These are phyloP conservation scores for Belgica antarctica DNA, from an alignment of 2,888 invertebrate genomes.

Conservation along the genomic window DNA sequence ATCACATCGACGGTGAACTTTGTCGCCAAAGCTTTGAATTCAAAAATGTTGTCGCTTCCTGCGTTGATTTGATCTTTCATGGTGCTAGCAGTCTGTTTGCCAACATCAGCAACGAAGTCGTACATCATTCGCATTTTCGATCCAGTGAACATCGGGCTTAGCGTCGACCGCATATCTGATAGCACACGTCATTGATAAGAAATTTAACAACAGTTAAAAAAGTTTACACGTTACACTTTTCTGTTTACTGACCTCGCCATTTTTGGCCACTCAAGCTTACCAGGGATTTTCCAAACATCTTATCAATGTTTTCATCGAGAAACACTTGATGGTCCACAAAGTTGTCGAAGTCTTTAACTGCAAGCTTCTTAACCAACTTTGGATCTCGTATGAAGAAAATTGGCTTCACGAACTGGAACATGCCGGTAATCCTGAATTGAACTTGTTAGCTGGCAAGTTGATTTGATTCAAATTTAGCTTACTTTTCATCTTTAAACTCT, in stretches of 20 bases:
- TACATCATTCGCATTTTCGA: constrained; percentile 50
- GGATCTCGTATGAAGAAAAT: constrained; percentile 50
- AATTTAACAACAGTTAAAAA: too few species aligned
- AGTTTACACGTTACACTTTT: too few species aligned
- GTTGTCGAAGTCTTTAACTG: constrained; percentile 52
- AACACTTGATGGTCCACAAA: constrained; percentile 54
- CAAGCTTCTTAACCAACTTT: constrained; percentile 51
- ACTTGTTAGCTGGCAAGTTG: background rate
- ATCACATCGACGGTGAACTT: constrained; percentile 55
- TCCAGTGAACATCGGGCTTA: constrained; percentile 50
- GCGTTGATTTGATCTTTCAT: constrained; percentile 5
- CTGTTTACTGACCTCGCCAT: constrained; percentile 49
- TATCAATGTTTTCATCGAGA: constrained; percentile 54
- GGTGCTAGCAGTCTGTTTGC: constrained; percentile 45
- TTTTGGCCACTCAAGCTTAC: constrained; percentile 49
- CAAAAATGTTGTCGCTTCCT: constrained; percentile 46
- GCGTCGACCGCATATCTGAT: constrained; percentile 48
- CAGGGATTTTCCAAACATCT: constrained; percentile 52
- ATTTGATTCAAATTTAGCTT: background rate
- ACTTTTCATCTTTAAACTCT: constrained; percentile 41
- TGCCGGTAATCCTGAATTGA: constrained; percentile 53
- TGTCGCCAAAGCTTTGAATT: constrained; percentile 53
- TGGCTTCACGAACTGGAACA: constrained; percentile 50
- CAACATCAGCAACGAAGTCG: constrained; percentile 45
- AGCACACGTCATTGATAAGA: too few species aligned